Base-by-base conservation (phyloP, 2,797 vertebrate genomes). In the Lutjanus campechanus region DNA sequence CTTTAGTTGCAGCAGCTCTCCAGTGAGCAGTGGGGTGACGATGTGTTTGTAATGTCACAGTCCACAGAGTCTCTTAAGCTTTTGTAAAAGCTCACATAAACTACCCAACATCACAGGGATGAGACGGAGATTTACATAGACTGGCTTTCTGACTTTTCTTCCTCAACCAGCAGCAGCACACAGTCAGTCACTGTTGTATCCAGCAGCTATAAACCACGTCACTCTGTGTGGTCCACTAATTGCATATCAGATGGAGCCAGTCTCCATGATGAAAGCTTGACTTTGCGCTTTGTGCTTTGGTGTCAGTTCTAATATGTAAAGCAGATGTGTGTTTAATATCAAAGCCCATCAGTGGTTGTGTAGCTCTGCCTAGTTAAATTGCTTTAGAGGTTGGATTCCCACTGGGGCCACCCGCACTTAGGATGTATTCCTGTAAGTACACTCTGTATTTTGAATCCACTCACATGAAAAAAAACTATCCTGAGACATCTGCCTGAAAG, bases 321-420 rank as follows among this genome's bases (percentile, higher is more conserved):
- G 90, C 95, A 95, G 94, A 95, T 95, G 94, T 93, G 92, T 88
- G 89, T 92, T 93, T 93, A 91, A 91, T 86, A 87, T 90, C 77
- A 62, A 74, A 75, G 77, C 80, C 80, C 86, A 83, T 90, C 87
- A 46, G 89, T 61, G 89, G 88, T 87, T 85, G 87, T 77, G 90
- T 80, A 80, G 84, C 61, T 17, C 77, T 83, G 88, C 77, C 69
- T 76, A 13, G 65, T 61, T 86, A 81, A 84, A 77, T 81, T 79
- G 82, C 73, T 81, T 86, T 81, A 76, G 83, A 90, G 83, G 88
- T 65, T 81, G 83, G 85, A 77, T 82, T 81, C 88, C 89, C 85
- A 69, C 86, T 74, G 91, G 71, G 93, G 90, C 91, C 93, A 93
- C 91, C 88, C 91, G n/a, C 85, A 87, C 77, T 72, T 73, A 84